Base-by-base conservation (phyloP, 2,888 invertebrate genomes). In the Drosophila algonquin region DNA sequence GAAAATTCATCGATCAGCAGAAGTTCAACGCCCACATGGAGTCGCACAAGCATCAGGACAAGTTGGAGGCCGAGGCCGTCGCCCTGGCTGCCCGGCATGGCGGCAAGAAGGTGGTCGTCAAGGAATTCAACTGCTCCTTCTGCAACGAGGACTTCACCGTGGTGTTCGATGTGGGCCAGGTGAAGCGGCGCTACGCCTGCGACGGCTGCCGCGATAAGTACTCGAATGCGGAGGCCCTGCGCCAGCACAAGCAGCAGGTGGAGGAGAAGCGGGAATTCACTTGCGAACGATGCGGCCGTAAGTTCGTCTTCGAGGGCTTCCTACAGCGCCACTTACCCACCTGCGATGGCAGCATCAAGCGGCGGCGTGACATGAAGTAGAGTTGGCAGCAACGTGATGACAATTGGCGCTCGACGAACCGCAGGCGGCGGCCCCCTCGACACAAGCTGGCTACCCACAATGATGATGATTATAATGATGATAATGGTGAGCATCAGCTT, bases 301-400 rank as follows among this genome's bases (percentile, higher is more conserved):
- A 91, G 62, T 92, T 92, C 30, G 92, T 92, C 3, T 92, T 92
- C 10, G 92, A 92, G 54, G 92, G 92, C 8, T 92, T 92, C 77
- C 76, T 92, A 24, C 92, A 92, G 54, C 89, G 92, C 1, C 92
- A 92, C 75, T 65, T 91, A 69, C 92, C 92, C 16, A 90, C 89
- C 24, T 92, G 92, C 69, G 92, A 92, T 84, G 92, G 92, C 18
- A 92, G 91, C 44, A 91, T 92, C 56, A 92, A 92, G 72, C 87
- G 92, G 1, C 90, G 92, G 40, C 91, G 91, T 4, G 91, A 91
- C 64, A 89, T 90, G 87, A 90, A 90, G 82, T 90, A 90, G 84
- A 77, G 59, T 24, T 79, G 79, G 80, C 78, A 63, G 53, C 80
- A 87, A 72, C 82, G 82, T 82, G 73, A 80, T 70, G 76, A 58